These are phyloP conservation scores for Romanogobio albipinnatus DNA, from an alignment of 2,113 vertebrate genomes.

Conservation along the genomic window DNA sequence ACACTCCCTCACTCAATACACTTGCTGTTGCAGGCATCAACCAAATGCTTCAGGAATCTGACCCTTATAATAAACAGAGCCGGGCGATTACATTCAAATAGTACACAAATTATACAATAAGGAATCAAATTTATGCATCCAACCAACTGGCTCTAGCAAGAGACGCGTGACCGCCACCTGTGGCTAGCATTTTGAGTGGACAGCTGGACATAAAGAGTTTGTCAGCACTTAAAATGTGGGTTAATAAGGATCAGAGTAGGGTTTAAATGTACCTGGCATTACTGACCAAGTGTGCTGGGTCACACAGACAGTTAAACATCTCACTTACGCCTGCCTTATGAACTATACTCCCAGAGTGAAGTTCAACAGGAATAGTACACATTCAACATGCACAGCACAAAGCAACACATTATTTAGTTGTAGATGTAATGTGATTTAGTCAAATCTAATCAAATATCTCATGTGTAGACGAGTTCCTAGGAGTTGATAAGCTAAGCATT, in stretches of 20 bases:
- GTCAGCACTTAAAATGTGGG: conserved; percentile 49
- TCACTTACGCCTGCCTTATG: not conserved
- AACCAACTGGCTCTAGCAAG: not conserved
- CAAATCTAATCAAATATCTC: conserved; percentile 40
- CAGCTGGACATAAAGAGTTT: conserved; percentile 51
- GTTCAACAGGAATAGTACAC: not conserved
- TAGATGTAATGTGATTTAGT: conserved; percentile 8
- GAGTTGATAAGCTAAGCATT: not conserved
- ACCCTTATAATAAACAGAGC: conserved; percentile 10
- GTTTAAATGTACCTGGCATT: conserved; percentile 54
- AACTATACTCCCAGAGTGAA: conserved; percentile 14
- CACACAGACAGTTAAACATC: conserved; percentile 44
- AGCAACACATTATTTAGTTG: not conserved
- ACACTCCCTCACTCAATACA: conserved; percentile 13
- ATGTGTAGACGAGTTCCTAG: not conserved
- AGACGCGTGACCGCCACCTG: not conserved
- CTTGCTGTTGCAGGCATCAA: not conserved
- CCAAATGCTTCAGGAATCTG: conserved; percentile 5
- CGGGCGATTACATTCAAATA: not conserved
- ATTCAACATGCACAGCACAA: not conserved
- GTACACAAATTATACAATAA: not conserved
- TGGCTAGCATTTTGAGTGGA: conserved; percentile 27
- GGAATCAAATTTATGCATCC: not conserved
- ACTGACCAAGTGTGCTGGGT: conserved; percentile 56
- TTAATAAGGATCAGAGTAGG: conserved; percentile 58